These are phyloP conservation scores for Anthophora plumipes DNA, from an alignment of 2,888 invertebrate genomes.

Conservation along the genomic window DNA sequence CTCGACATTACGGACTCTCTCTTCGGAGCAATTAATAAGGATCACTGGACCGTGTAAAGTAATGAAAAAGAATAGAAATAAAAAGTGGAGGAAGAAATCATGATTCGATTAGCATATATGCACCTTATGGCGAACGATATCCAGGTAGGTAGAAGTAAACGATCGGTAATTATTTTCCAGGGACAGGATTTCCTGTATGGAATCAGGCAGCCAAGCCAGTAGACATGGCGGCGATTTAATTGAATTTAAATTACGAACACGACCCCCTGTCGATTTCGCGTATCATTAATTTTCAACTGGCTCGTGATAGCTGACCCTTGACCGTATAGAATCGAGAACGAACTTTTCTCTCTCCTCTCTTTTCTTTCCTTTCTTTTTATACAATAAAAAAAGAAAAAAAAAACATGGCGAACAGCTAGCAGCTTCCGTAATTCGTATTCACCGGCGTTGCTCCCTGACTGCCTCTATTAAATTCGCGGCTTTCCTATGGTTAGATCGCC, in stretches of 20 bases:
- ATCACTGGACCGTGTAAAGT: constrained; percentile 15
- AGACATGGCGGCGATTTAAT: constrained; percentile 22
- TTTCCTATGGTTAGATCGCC: constrained; percentile 40
- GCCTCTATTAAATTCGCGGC: constrained; percentile 53
- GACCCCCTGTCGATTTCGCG: constrained; percentile 34
- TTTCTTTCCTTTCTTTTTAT: no score
- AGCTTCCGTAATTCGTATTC: constrained; percentile 50
- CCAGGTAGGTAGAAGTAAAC: background rate
- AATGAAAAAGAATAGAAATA: background rate
- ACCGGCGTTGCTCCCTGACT: constrained; percentile 1
- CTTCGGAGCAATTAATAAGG: constrained; percentile 22
- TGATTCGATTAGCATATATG: constrained; percentile 2
- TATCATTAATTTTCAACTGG: constrained; percentile 42
- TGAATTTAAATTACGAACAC: constrained; percentile 36
- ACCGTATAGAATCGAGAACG: background rate
- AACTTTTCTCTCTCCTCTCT: background rate
- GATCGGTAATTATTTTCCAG: background rate
- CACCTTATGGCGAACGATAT: no score
- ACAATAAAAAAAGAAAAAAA: constrained; percentile 22
- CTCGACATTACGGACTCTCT: background rate
- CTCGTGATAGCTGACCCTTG: constrained; percentile 1
- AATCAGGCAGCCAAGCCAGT: background rate
- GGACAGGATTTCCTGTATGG: background rate
- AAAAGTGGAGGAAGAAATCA: background rate
- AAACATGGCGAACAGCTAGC: background rate